Percentiles rank a stretch among this genome's conserved stretches.
Conservation (phyloP, 2,113 vertebrate species). For the Phalacrocorax brasilianus region DNA sequence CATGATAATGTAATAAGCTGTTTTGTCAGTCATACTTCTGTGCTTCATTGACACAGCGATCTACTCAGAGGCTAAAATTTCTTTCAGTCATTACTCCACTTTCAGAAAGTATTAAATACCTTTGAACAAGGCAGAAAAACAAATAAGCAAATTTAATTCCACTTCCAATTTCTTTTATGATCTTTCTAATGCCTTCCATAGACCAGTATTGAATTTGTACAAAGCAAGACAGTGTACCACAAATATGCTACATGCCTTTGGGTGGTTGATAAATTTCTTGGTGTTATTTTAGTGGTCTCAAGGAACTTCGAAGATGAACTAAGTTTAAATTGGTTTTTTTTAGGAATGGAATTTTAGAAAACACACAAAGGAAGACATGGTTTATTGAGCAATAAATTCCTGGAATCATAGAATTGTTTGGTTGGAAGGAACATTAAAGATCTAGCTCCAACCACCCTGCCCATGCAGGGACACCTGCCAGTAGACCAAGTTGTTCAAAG, state of each 20-base stretch:
- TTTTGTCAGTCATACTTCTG: neutral
- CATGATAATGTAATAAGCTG: neutral
- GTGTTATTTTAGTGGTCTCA: neutral
- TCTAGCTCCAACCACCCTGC: no score
- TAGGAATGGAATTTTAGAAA: neutral
- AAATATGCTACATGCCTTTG: neutral
- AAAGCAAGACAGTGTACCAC: neutral
- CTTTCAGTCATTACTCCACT: neutral
- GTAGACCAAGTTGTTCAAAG: no score
- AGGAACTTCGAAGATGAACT: neutral
- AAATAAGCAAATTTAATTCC: neutral
- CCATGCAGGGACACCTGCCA: no score
- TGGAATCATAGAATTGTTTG: no score
- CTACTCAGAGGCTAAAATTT: neutral
- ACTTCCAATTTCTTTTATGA: neutral
- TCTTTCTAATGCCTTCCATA: neutral
- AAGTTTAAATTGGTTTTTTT: neutral
- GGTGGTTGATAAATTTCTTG: neutral
- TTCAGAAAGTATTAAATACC: neutral
- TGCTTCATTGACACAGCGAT: neutral
- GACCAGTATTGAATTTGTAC: neutral
- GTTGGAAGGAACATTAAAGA: no score
- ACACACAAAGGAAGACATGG: neutral
- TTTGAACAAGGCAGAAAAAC: neutral
- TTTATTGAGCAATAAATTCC: neutral